Percentiles rank a stretch among this genome's conserved stretches.
Evolutionary conservation across 2,797 vertebrate genomes (phyloP).

Genomic region (Lutjanus argentimaculatus): DNA sequence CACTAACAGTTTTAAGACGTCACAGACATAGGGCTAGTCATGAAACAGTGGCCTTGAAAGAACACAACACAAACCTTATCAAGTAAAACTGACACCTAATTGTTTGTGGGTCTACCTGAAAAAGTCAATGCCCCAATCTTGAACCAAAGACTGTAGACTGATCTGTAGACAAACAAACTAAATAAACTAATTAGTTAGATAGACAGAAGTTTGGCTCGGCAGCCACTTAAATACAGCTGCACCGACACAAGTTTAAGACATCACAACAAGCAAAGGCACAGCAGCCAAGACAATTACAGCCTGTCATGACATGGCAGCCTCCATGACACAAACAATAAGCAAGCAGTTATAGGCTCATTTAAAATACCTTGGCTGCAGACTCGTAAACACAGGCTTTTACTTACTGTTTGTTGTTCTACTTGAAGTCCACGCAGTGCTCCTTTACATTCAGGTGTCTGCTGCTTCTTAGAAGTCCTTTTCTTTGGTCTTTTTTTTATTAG

Average conservation of each 20-base stretch:
- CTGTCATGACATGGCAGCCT: conserved; percentile 12
- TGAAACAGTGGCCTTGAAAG: neutral
- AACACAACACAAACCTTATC: neutral
- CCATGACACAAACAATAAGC: neutral
- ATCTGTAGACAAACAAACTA: neutral
- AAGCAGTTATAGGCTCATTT: neutral
- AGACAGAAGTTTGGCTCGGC: conserved; percentile 33
- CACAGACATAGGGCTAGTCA: neutral
- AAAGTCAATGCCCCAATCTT: neutral
- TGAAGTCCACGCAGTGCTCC: neutral
- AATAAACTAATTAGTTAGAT: neutral
- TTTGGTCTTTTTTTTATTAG: neutral
- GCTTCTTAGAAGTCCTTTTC: neutral
- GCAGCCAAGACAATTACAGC: neutral
- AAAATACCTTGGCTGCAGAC: neutral
- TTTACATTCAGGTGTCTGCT: neutral
- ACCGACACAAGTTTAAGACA: neutral
- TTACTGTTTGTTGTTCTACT: conserved; percentile 4
- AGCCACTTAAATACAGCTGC: conserved; percentile 8
- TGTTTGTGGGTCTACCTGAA: neutral
- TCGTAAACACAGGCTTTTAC: neutral
- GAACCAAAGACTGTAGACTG: neutral
- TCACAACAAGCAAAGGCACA: conserved; percentile 19
- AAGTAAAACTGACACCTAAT: neutral
- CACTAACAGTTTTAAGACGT: neutral